phyloP scores from a whole-genome alignment of 2,797 vertebrate genomes.

The Lacerta bilineata region DNA sequence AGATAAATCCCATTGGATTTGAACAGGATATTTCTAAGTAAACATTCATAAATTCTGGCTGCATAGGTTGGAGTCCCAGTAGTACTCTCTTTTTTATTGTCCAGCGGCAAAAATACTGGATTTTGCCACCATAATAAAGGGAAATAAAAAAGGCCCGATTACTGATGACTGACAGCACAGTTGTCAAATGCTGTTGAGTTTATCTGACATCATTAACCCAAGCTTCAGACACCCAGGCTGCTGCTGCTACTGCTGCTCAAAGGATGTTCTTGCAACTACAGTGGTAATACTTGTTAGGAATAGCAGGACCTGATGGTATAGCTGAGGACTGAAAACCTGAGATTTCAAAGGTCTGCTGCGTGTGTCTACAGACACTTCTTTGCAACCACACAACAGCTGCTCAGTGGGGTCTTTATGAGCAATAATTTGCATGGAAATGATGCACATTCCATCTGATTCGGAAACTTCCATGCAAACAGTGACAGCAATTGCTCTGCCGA shows the following conservation, averaged over 20 bases:
- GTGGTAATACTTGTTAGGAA: background rate
- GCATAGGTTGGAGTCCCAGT: no score
- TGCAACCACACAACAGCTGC: background rate
- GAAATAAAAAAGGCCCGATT: background rate
- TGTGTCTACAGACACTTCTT: background rate
- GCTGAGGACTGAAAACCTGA: background rate
- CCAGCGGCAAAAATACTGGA: background rate
- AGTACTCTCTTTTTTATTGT: background rate
- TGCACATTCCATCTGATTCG: background rate
- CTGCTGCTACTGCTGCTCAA: constrained; percentile 23
- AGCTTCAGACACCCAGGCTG: background rate
- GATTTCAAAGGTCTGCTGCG: background rate
- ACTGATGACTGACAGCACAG: background rate
- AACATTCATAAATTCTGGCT: background rate
- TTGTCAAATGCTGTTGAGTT: background rate
- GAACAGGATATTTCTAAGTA: background rate
- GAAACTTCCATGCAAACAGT: background rate
- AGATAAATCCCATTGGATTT: background rate
- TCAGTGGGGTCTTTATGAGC: background rate
- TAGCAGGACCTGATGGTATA: background rate
- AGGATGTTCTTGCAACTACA: background rate
- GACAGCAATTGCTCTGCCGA: constrained; percentile 1
- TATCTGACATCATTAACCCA: constrained; percentile 6
- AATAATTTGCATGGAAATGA: background rate
- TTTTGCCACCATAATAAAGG: background rate